These are phyloP conservation scores for Rhodophaea formosa DNA, from an alignment of 2,888 invertebrate genomes.

Conservation along the genomic window DNA sequence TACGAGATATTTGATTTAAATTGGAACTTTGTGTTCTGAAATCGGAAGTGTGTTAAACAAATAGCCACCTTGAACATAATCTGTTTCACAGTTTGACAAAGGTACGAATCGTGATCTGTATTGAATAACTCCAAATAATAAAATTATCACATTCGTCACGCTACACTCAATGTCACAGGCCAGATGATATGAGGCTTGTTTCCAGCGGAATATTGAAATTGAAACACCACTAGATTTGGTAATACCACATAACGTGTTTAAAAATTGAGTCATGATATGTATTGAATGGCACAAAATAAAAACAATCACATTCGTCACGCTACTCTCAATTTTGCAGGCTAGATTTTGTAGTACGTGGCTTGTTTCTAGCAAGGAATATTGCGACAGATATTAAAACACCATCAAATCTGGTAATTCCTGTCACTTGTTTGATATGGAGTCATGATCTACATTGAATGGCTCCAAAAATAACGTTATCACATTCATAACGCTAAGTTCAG, in stretches of 20 bases:
- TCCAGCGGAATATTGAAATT: too few relatives aligned
- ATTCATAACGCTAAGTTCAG: too few relatives aligned
- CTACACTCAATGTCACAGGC: constrained; percentile 48
- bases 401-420: too few relatives aligned
- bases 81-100: not conserved
- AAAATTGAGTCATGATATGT: constrained; percentile 40
- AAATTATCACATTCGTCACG: constrained; percentile 55
- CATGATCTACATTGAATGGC: too few relatives aligned
- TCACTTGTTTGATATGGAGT: too few relatives aligned
- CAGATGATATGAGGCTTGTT: constrained; percentile 40
- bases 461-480: too few relatives aligned
- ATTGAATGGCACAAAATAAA: constrained; percentile 38
- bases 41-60: not conserved
- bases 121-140: constrained; percentile 36
- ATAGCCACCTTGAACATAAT: not conserved
- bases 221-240: too few relatives aligned
- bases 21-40: not conserved
- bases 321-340: constrained; percentile 48
- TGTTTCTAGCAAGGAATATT: too few relatives aligned
- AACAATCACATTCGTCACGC: constrained; percentile 53
- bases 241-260: not conserved
- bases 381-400: too few relatives aligned
- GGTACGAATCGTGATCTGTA: constrained; percentile 41
- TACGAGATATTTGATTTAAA: not conserved
- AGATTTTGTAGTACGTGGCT: too few relatives aligned